Conservation (phyloP, 2,888 invertebrate species). For the Chouioia cunea region DNA sequence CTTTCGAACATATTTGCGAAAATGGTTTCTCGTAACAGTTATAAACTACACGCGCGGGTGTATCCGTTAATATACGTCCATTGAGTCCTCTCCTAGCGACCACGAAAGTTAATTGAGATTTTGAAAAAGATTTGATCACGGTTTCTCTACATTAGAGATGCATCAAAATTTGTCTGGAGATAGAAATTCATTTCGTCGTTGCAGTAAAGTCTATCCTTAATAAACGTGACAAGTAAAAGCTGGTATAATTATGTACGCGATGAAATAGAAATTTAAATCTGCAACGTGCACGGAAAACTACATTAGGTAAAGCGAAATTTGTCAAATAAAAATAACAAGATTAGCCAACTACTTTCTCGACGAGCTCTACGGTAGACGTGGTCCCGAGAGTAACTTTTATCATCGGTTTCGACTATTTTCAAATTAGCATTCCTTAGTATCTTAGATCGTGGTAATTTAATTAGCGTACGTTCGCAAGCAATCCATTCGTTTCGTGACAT, state of each 20-base stretch:
- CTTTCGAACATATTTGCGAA: slow-evolving; percentile 16
- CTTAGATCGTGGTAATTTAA: no score
- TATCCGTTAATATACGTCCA: not conserved
- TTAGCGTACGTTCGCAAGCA: no score
- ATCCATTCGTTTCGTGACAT: no score
- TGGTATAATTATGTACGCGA: slow-evolving; percentile 18
- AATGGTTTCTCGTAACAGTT: slow-evolving; percentile 32
- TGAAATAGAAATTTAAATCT: slow-evolving; percentile 39
- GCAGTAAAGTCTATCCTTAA: slow-evolving; percentile 38
- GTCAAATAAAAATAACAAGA: not conserved
- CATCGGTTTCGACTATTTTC: no score
- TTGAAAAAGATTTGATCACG: slow-evolving; percentile 25
- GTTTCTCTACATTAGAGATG: no score
- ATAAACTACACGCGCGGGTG: not conserved
- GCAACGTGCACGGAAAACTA: not conserved
- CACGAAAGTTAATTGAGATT: slow-evolving; percentile 40
- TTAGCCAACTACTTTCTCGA: slow-evolving; percentile 28
- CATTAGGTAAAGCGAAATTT: slow-evolving; percentile 18
- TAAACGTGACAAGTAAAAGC: slow-evolving; percentile 31
- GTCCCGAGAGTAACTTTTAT: no score
- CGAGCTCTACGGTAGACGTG: not conserved
- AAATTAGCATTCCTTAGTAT: no score
- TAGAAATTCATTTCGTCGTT: slow-evolving; percentile 15
- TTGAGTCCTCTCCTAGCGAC: slow-evolving; percentile 2
- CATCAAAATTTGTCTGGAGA: not conserved